Percentiles rank a stretch among this genome's conserved stretches.
These are phyloP conservation scores for Drosophila pectinifera DNA, from an alignment of 1,140 invertebrate genomes.

Conservation along the genomic window DNA sequence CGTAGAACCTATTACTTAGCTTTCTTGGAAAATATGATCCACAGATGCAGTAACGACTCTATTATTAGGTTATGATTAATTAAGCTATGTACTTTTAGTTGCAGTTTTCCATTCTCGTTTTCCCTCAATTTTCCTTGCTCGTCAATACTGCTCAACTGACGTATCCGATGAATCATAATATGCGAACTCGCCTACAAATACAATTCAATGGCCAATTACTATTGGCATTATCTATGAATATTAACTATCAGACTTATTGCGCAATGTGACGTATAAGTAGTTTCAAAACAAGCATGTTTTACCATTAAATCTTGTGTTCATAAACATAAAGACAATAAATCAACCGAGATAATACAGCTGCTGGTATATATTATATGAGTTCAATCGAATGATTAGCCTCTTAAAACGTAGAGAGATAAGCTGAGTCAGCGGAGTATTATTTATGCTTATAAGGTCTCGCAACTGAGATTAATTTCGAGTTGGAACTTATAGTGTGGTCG, in stretches of 20 bases:
- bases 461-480: background rate
- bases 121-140: background rate
- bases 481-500: background rate
- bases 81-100: background rate
- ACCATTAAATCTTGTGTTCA: background rate
- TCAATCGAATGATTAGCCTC: background rate
- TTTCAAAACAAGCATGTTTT: background rate
- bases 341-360: background rate
- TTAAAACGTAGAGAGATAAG: background rate
- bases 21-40: background rate
- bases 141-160: background rate
- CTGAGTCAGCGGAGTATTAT: too few relatives aligned
- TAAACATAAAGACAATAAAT: slow-evolving; percentile 3
- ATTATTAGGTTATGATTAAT: background rate
- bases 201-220: slow-evolving; percentile 6
- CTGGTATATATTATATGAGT: background rate
- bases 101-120: background rate
- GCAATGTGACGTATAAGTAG: slow-evolving; percentile 11
- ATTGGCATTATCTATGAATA: slow-evolving; percentile 23
- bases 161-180: slow-evolving; percentile 25
- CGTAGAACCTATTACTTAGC: too few relatives aligned
- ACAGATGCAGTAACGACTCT: background rate
- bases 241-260: slow-evolving; percentile 7
- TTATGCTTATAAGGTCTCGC: background rate
- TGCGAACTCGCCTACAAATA: background rate